These are phyloP conservation scores for Lacerta agilis DNA, from an alignment of 2,797 vertebrate genomes.

Conservation along the genomic window DNA sequence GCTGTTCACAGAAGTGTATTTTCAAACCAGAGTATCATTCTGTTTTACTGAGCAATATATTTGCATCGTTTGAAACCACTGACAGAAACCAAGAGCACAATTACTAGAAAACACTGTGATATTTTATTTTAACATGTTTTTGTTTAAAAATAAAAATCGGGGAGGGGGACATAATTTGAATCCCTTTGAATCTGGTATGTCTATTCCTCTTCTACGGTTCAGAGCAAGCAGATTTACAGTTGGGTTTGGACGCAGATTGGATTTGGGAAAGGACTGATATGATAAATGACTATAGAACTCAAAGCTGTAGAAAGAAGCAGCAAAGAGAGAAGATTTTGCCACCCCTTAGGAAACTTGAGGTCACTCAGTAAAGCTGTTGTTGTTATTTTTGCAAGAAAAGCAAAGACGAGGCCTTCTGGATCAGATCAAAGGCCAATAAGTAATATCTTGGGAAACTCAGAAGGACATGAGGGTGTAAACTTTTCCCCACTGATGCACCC, in stretches of 20 bases:
- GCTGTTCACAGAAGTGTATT: background rate
- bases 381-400: background rate
- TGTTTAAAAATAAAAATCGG: background rate
- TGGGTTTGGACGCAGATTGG: background rate
- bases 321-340: background rate
- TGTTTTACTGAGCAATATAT: constrained; percentile 7
- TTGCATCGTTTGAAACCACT: background rate
- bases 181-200: background rate
- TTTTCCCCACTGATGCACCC: background rate
- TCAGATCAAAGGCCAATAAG: background rate
- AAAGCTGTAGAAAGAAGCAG: background rate
- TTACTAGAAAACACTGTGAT: background rate
- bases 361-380: background rate
- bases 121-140: background rate
- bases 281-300: background rate
- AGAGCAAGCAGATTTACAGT: background rate
- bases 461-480: background rate
- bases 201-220: background rate
- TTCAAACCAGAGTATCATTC: background rate
- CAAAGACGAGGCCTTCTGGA: background rate
- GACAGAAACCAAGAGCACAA: background rate
- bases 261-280: background rate
- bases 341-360: background rate
- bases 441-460: background rate
- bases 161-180: background rate